phyloP scores from a whole-genome alignment of 2,888 invertebrate genomes.

The Patella caerulea region DNA sequence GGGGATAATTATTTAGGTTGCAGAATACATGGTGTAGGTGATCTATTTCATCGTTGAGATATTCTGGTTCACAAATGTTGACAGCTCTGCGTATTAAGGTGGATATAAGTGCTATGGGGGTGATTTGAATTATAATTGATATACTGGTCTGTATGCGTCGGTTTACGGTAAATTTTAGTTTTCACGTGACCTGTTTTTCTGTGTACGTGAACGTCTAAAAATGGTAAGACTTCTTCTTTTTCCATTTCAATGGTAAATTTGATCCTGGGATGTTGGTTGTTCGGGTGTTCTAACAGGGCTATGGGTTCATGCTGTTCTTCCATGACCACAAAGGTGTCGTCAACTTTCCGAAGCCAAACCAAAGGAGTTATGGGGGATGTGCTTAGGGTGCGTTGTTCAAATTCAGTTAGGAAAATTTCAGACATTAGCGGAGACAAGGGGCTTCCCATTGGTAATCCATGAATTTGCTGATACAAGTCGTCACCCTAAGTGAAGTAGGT shows the following conservation, averaged over 20 bases:
- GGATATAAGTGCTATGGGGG: not conserved
- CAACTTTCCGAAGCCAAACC: not conserved
- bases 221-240: no score
- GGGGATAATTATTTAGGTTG: no score
- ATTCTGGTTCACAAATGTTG: not conserved
- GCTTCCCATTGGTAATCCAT: constrained; percentile 18
- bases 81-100: not conserved
- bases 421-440: not conserved
- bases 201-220: not conserved
- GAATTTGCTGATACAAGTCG: no score
- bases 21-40: not conserved
- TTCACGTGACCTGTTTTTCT: not conserved
- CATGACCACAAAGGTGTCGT: not conserved
- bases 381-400: not conserved
- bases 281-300: not conserved
- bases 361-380: not conserved
- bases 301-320: not conserved
- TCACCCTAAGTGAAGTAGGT: no score
- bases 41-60: not conserved
- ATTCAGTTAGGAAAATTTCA: not conserved
- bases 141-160: not conserved
- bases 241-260: no score
- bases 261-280: not conserved
- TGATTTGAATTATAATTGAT: not conserved
- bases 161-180: not conserved